Conservation (phyloP, 2,888 invertebrate genomes). For the Agonopterix alstromeriana region DNA sequence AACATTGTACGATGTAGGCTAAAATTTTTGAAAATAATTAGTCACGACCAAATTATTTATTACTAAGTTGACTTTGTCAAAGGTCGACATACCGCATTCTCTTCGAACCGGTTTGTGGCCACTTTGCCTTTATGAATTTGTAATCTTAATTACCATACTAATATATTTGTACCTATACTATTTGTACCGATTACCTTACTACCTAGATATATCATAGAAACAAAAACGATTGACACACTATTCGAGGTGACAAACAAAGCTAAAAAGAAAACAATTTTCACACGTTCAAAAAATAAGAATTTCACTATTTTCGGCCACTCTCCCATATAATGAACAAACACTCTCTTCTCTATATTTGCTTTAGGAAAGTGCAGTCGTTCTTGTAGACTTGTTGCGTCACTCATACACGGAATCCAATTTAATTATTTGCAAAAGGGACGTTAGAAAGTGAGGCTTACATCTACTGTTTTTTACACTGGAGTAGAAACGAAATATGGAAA, state of each 20-base stretch:
- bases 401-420: constrained; percentile 35
- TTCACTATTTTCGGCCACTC: constrained; percentile 26
- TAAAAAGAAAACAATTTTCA: constrained; percentile 45
- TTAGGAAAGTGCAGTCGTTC: constrained; percentile 40
- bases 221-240: neutral
- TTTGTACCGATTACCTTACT: too few relatives aligned
- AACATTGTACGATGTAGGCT: neutral
- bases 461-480: neutral
- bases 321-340: constrained; percentile 18
- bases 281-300: constrained; percentile 37
- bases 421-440: constrained; percentile 35
- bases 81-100: constrained; percentile 26
- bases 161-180: too few relatives aligned
- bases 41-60: constrained; percentile 1
- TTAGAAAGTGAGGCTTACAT: constrained; percentile 42
- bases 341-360: constrained; percentile 25
- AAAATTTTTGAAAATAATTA: neutral
- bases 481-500: too few relatives aligned
- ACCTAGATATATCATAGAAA: too few relatives aligned
- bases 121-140: constrained; percentile 20
- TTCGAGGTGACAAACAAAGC: constrained; percentile 31
- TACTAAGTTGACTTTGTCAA: constrained; percentile 27
- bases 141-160: constrained; percentile 5
- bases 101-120: constrained; percentile 19
- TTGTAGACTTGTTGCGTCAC: constrained; percentile 20